Base-by-base conservation (phyloP, 2,797 vertebrate genomes). In the Fistularia tabacaria region DNA sequence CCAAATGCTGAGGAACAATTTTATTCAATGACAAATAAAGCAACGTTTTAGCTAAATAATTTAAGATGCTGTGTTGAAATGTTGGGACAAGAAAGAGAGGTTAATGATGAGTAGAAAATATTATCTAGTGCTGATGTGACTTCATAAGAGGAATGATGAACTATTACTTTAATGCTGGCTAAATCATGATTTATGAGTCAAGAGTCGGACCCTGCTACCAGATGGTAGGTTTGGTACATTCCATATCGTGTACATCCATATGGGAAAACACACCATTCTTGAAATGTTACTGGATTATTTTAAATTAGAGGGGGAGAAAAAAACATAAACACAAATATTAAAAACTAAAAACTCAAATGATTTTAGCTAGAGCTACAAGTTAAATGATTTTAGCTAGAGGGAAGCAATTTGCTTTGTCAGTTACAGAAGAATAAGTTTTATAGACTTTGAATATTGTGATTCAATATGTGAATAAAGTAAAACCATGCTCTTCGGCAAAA, bases 221-320 rank as follows among this genome's bases (percentile, higher is more conserved):
- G 80, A 79, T 64, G 74, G 64, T 67, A 57, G 60, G 60, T 64
- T 36, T 76, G 72, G 72, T 67, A 73, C 45, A 57, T 10, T 76
- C 69, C 70, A 78, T 72, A 81, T 86, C 79, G 80, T 77, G 74
- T 69, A 54, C 74, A 79, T 77, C 82, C 85, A 77, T 62, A 63
- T 62, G 64, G 71, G 56, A 66, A 81, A 80, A 79, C 48, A 43
- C 59, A 68, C 56, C 45, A 45, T 40, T 66, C 15, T 58, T 11
- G 59, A 56, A 14, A 13, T n/a, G 9, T 8, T 10, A 45, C 1
- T 1, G 6, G 8, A 57, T 7, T 54, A 25, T 25, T 25, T 25
- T 3, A 9, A 11, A 13, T 7, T 44, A 43, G 11, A 39, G 44
- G 25, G 36, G 25, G 42, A 12, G 36, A 8, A 8, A 25, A 9